These are phyloP conservation scores for Opisthocomus hoazin DNA, from an alignment of 2,113 vertebrate species.

Conservation along the genomic window DNA sequence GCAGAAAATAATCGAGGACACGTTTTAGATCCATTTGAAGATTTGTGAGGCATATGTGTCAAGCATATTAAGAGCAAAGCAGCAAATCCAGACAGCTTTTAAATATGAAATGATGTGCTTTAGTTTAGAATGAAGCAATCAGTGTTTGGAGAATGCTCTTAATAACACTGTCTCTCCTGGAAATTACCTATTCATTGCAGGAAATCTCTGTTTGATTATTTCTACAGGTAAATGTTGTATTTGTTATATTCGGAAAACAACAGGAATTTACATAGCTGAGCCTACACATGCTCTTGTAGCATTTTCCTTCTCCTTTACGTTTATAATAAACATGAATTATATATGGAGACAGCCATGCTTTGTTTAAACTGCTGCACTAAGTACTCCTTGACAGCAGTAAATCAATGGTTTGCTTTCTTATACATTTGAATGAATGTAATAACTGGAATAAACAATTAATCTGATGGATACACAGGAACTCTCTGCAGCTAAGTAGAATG, in stretches of 20 bases:
- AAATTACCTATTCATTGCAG: constrained; percentile 16
- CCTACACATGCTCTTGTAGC: not conserved
- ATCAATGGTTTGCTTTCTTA: constrained; percentile 32
- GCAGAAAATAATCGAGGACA: not conserved
- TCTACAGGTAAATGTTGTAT: constrained; percentile 45
- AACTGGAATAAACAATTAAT: constrained; percentile 51
- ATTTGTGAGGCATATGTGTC: not conserved
- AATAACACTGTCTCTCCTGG: not conserved
- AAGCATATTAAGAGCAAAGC: not conserved
- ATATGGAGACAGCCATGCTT: constrained; percentile 42
- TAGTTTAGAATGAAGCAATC: not conserved
- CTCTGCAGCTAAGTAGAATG: not conserved
- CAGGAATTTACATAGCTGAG: constrained; percentile 22
- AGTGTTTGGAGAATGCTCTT: not conserved
- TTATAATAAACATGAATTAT: constrained; percentile 65
- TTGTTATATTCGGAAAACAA: constrained; percentile 44
- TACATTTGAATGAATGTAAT: constrained; percentile 43
- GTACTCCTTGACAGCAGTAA: constrained; percentile 43
- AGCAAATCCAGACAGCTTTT: not conserved
- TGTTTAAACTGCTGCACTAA: constrained; percentile 64
- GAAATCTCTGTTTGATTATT: constrained; percentile 44
- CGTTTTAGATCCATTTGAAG: not conserved
- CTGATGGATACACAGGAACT: constrained; percentile 6
- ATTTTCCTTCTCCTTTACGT: not conserved
- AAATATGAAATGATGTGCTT: not conserved